phyloP scores from a whole-genome alignment of 2,797 vertebrate genomes.

The Sebastes jordani region DNA sequence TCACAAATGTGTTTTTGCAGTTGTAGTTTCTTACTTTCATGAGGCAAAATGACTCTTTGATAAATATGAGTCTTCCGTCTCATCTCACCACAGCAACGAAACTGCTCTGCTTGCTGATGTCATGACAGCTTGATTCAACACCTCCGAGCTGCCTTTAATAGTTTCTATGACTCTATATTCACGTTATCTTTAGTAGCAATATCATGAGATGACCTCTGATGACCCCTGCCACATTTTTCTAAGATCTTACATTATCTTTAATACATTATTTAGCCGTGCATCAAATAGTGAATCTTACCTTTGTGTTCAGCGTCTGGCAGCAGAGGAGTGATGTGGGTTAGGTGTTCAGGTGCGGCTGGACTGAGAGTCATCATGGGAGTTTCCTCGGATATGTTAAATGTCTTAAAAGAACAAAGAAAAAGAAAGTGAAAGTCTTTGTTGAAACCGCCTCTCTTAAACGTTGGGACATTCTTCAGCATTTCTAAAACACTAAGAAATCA shows the following conservation, averaged over 20 bases:
- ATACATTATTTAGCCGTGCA: not conserved
- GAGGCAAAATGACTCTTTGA: not conserved
- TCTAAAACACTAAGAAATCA: not conserved
- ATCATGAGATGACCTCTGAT: not conserved
- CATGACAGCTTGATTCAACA: not conserved
- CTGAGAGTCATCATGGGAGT: slow-evolving; percentile 12
- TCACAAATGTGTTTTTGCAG: not conserved
- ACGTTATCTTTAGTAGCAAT: not conserved
- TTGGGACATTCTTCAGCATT: not conserved
- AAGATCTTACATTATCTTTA: not conserved
- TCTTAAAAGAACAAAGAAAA: slow-evolving; percentile 42
- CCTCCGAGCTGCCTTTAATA: not conserved
- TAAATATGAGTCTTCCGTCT: not conserved
- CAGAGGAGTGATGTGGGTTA: too few relatives aligned
- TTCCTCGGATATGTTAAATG: slow-evolving; percentile 28
- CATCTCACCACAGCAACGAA: not conserved
- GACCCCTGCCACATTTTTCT: not conserved
- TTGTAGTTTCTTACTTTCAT: not conserved
- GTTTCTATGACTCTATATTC: not conserved
- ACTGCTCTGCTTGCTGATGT: not conserved
- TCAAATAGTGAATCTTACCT: slow-evolving; percentile 44
- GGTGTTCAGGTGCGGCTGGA: not conserved
- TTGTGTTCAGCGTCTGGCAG: slow-evolving; percentile 5
- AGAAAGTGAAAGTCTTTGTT: not conserved
- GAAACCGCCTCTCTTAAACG: not conserved